These are phyloP conservation scores for Oeneis ivallda DNA, from an alignment of 2,888 invertebrate genomes.

Conservation along the genomic window DNA sequence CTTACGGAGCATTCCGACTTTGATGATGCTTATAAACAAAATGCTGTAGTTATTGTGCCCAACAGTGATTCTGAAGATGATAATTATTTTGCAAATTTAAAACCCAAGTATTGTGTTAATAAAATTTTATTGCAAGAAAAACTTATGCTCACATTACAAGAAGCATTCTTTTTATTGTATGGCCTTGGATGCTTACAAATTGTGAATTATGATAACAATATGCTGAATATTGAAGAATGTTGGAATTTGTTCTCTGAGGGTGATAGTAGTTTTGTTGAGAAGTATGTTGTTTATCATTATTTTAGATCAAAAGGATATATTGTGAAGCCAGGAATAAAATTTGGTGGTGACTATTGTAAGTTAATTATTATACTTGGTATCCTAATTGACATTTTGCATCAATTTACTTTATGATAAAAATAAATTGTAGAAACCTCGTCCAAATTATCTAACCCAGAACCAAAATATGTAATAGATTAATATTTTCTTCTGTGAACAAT, in stretches of 20 bases:
- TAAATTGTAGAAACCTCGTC: too few species aligned
- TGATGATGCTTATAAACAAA: constrained; percentile 47
- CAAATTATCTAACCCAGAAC: too few species aligned
- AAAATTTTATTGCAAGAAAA: constrained; percentile 83
- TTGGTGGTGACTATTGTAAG: constrained; percentile 93
- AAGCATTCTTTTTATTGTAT: constrained; percentile 88
- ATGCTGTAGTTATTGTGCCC: constrained; percentile 82
- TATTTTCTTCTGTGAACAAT: too few species aligned
- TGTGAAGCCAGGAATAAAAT: constrained; percentile 93
- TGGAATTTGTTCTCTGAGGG: constrained; percentile 82
- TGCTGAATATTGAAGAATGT: constrained; percentile 75
- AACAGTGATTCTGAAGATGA: constrained; percentile 85
- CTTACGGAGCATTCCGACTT: constrained; percentile 32
- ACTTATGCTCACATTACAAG: constrained; percentile 86
- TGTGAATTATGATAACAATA: constrained; percentile 71
- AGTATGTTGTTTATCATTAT: constrained; percentile 91
- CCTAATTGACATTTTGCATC: too few species aligned
- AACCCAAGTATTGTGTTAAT: constrained; percentile 82
- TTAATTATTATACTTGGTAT: constrained; percentile 49
- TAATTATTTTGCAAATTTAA: constrained; percentile 82
- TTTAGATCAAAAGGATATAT: constrained; percentile 95
- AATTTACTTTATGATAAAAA: too few species aligned
- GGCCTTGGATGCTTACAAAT: constrained; percentile 86
- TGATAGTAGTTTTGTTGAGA: constrained; percentile 83
- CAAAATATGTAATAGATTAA: too few species aligned